Conservation (phyloP, 2,113 vertebrate genomes). For the Xiphophorus maculatus region DNA sequence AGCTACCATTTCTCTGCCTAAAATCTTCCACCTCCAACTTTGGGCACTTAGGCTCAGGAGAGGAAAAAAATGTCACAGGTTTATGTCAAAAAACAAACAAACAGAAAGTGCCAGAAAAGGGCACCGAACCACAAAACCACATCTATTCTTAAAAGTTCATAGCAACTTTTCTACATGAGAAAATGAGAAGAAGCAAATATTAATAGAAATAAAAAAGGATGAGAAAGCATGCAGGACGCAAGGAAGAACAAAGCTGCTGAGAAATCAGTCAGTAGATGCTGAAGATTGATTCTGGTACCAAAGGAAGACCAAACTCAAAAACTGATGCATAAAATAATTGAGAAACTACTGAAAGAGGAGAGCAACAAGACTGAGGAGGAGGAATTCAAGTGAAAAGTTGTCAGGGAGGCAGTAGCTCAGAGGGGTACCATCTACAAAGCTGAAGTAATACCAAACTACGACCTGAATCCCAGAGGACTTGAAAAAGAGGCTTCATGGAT, state of each 20-base stretch:
- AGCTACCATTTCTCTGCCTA: conserved; percentile 11
- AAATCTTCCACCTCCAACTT: conserved; percentile 19
- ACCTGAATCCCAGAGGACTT: too few species aligned
- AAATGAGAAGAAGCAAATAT: neutral
- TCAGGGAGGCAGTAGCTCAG: neutral
- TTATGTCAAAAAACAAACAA: neutral
- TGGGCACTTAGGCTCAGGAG: neutral
- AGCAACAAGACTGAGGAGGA: neutral
- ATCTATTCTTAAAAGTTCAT: neutral
- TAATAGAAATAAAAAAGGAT: neutral
- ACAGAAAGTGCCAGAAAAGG: neutral
- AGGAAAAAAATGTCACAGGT: conserved; percentile 7
- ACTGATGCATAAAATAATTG: neutral
- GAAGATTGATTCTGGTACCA: too few species aligned
- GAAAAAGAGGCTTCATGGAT: too few species aligned
- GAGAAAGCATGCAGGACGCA: neutral
- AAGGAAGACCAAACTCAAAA: neutral
- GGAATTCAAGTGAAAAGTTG: neutral
- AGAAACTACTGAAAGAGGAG: neutral
- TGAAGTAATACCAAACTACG: too few species aligned
- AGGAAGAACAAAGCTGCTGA: neutral
- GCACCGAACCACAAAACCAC: neutral
- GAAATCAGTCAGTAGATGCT: neutral
- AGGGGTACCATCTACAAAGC: too few species aligned
- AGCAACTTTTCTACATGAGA: neutral